Conservation (phyloP, 2,113 vertebrate genomes). For the Isichthys henryi region DNA sequence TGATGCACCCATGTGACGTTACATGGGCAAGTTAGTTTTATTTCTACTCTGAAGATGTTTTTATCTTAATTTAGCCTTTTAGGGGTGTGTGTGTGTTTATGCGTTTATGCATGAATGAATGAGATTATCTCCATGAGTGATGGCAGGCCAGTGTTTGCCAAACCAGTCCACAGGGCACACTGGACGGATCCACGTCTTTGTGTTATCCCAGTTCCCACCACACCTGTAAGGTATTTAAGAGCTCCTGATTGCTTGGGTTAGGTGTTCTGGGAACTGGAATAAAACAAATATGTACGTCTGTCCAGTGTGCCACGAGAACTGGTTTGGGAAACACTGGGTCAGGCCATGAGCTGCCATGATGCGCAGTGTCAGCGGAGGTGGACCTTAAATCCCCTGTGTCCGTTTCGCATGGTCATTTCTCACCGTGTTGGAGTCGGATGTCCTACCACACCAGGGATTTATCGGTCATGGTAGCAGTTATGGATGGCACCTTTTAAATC, state of each 20-base stretch:
- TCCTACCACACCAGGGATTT: background rate
- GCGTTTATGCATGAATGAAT: background rate
- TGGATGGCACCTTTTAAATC: background rate
- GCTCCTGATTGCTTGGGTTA: too few species aligned
- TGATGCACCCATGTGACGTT: background rate
- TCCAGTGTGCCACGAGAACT: too few species aligned
- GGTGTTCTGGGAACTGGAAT: too few species aligned
- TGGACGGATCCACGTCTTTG: too few species aligned
- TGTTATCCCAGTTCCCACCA: too few species aligned
- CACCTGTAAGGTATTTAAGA: too few species aligned
- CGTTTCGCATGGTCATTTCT: background rate
- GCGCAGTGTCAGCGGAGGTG: background rate
- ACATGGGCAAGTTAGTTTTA: background rate
- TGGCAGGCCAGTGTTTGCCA: too few species aligned
- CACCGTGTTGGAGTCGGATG: background rate
- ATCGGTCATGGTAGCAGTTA: background rate
- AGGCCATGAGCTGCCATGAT: background rate
- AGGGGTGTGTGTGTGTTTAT: background rate
- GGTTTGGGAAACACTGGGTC: too few species aligned
- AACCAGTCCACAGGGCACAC: too few species aligned
- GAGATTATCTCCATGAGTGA: background rate
- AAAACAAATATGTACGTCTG: too few species aligned
- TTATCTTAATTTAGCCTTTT: background rate
- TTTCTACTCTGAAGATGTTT: background rate
- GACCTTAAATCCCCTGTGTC: background rate